These are phyloP conservation scores for Allygus modestus DNA, from an alignment of 2,888 invertebrate species.

Conservation along the genomic window DNA sequence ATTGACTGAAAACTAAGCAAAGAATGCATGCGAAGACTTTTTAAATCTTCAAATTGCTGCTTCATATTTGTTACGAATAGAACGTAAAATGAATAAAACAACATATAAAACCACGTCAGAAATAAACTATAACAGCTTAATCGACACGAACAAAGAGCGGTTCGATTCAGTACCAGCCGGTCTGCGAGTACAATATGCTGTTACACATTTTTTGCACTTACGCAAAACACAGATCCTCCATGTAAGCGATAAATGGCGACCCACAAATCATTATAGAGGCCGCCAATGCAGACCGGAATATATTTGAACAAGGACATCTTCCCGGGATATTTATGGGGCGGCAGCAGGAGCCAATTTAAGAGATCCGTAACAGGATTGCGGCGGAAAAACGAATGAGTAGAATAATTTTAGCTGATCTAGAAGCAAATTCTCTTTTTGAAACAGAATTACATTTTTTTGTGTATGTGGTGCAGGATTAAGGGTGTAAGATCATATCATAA, in stretches of 20 bases:
- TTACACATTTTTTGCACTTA: conserved; percentile 28
- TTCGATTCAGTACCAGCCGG: neutral
- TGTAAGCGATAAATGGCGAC: neutral
- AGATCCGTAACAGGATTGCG: conserved; percentile 30
- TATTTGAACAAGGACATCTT: conserved; percentile 25
- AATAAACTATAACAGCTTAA: too few species aligned
- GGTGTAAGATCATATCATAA: neutral
- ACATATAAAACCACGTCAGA: too few species aligned
- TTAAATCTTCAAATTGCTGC: too few species aligned
- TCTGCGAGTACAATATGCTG: neutral
- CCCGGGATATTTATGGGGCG: conserved; percentile 14
- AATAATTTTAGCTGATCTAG: neutral
- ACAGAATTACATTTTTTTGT: neutral
- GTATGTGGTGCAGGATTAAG: neutral
- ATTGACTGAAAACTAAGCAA: too few species aligned
- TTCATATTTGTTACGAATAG: too few species aligned
- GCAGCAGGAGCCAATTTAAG: conserved; percentile 23
- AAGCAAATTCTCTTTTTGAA: neutral
- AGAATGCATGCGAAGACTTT: too few species aligned
- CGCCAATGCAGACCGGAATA: neutral
- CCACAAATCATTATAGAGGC: conserved; percentile 30
- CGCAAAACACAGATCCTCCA: neutral
- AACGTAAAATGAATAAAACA: too few species aligned
- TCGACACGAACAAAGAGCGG: neutral
- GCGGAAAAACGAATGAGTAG: neutral